phyloP scores from a whole-genome alignment of 2,888 invertebrate species.

The Vesta saturnalis region DNA sequence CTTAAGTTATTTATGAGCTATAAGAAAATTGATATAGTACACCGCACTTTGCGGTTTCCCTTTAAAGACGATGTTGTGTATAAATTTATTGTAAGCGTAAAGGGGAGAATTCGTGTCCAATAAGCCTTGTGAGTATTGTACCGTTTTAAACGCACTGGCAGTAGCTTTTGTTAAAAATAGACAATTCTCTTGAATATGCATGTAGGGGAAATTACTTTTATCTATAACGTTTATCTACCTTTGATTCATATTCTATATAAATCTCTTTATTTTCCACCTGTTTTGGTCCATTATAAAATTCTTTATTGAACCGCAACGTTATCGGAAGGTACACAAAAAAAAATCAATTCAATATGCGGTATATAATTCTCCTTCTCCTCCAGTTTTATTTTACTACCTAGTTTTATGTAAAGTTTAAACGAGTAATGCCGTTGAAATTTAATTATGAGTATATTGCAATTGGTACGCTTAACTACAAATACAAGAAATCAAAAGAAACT shows the following conservation, averaged over 20 bases:
- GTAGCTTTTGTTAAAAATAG: slow-evolving; percentile 5
- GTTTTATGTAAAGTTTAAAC: no score
- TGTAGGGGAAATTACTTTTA: slow-evolving; percentile 3
- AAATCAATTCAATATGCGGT: background rate
- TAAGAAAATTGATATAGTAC: slow-evolving; percentile 8
- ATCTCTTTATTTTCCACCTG: background rate
- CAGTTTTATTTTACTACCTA: no score
- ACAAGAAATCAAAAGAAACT: no score
- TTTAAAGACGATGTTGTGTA: slow-evolving; percentile 10
- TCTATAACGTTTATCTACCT: background rate
- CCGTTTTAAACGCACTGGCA: background rate
- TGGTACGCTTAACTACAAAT: no score
- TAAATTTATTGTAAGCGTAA: slow-evolving; percentile 7
- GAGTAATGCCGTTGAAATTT: no score
- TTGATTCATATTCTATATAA: slow-evolving; percentile 1
- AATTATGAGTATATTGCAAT: no score
- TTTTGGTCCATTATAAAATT: background rate
- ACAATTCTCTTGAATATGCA: slow-evolving; percentile 8
- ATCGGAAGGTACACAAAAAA: background rate
- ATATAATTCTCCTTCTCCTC: no score
- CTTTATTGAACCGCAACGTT: background rate
- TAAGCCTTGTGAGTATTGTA: background rate
- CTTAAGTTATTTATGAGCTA: background rate
- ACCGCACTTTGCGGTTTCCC: slow-evolving; percentile 11
- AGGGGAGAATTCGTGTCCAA: background rate